These are phyloP conservation scores for Puffinus mauretanicus DNA, from an alignment of 2,113 vertebrate species.

Conservation along the genomic window DNA sequence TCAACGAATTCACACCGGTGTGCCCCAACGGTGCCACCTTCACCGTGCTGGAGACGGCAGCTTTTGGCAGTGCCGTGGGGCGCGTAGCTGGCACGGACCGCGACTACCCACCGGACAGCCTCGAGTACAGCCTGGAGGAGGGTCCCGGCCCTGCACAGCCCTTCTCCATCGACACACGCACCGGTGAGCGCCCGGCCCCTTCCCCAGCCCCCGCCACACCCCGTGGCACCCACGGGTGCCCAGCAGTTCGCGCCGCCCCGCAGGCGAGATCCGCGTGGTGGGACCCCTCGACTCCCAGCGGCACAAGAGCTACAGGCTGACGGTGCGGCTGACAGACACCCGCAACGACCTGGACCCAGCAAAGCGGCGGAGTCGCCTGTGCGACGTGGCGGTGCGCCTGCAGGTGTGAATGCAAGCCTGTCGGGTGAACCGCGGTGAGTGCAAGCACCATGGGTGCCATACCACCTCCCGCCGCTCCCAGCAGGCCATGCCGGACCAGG, in stretches of 20 bases:
- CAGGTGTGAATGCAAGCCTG: slow-evolving; percentile 41
- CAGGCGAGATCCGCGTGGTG: slow-evolving; percentile 61
- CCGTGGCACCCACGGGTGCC: fast-evolving
- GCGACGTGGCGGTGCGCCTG: slow-evolving; percentile 58
- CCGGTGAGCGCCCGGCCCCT: slow-evolving; percentile 14
- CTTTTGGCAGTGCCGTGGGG: slow-evolving; percentile 49
- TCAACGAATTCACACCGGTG: slow-evolving; percentile 71
- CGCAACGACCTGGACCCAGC: slow-evolving; percentile 48
- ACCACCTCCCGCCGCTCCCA: fast-evolving
- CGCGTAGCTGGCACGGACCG: slow-evolving; percentile 60
- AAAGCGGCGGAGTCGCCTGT: slow-evolving; percentile 24
- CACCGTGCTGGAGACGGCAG: slow-evolving; percentile 58
- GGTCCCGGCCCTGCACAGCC: background rate
- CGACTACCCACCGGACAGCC: slow-evolving; percentile 64
- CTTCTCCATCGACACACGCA: slow-evolving; percentile 66
- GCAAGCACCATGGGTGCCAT: fast-evolving
- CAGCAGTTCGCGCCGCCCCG: fast-evolving
- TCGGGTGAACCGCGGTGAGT: fast-evolving
- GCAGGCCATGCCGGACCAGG: slow-evolving; percentile 69
- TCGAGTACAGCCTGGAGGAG: slow-evolving; percentile 62
- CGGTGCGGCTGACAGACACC: slow-evolving; percentile 63
- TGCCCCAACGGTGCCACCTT: slow-evolving; percentile 50
- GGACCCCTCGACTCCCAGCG: slow-evolving; percentile 59
- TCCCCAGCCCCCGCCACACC: fast-evolving
- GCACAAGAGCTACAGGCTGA: slow-evolving; percentile 43